A percentile compares a stretch with the other conserved stretches of the same genome.
Conservation (phyloP, 2,797 vertebrate genomes). For the Rhyacichthys aspro region DNA sequence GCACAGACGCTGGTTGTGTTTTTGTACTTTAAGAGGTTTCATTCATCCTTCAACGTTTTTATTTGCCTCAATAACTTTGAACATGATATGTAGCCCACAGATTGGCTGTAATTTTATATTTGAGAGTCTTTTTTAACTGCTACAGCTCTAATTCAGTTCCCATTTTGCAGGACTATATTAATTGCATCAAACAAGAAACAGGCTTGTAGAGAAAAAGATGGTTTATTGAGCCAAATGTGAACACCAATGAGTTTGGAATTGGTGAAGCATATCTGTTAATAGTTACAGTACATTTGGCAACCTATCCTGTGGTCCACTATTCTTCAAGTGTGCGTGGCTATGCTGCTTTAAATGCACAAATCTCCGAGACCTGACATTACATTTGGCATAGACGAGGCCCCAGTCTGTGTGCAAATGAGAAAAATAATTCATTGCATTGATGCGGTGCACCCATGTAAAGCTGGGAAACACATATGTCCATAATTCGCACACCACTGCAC, state of each 20-base stretch:
- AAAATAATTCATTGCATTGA: constrained; percentile 57
- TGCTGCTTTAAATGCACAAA: constrained; percentile 63
- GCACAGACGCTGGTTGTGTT: constrained; percentile 13
- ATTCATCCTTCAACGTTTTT: constrained; percentile 19
- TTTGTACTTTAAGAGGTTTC: constrained; percentile 12
- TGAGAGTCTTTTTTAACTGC: constrained; percentile 22
- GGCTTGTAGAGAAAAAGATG: background rate
- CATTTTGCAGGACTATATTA: constrained; percentile 42
- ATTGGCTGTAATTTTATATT: constrained; percentile 35
- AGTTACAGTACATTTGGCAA: too few relatives aligned
- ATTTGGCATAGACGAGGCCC: constrained; percentile 47
- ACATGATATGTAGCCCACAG: constrained; percentile 19
- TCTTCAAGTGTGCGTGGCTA: background rate
- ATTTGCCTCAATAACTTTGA: constrained; percentile 24
- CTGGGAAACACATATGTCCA: constrained; percentile 64
- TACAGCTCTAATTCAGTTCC: constrained; percentile 48
- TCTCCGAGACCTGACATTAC: constrained; percentile 52
- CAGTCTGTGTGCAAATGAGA: constrained; percentile 37
- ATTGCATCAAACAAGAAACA: too few relatives aligned
- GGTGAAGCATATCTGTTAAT: too few relatives aligned
- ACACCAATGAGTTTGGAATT: too few relatives aligned
- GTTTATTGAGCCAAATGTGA: too few relatives aligned
- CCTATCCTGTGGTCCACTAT: too few relatives aligned
- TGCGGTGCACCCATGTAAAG: constrained; percentile 45
- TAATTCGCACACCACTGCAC: constrained; percentile 61